Evolutionary conservation across 2,113 vertebrate genomes (phyloP).

Genomic region (Laticauda colubrina): DNA sequence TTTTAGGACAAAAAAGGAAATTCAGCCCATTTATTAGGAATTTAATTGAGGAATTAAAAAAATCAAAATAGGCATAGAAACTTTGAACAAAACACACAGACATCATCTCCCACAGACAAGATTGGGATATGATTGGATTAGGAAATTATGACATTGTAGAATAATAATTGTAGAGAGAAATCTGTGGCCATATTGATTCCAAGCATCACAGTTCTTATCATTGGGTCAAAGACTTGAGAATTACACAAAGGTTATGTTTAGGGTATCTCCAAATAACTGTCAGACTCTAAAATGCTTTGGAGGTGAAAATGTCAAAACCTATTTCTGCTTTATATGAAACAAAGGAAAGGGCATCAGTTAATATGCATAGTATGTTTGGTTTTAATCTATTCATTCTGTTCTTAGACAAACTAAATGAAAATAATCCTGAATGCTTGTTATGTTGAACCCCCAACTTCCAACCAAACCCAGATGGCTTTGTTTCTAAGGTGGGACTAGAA

Average conservation of each 20-base stretch:
- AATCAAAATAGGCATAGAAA: neutral
- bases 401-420: neutral
- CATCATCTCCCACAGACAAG: neutral
- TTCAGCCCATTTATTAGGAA: neutral
- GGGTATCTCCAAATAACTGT: neutral
- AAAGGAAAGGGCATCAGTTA: neutral
- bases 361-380: neutral
- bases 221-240: neutral
- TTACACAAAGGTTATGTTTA: neutral
- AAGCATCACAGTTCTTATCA: neutral
- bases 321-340: neutral
- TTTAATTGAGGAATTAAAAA: neutral
- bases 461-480: neutral
- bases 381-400: neutral
- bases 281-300: neutral
- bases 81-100: neutral
- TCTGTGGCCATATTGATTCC: neutral
- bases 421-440: neutral
- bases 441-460: neutral
- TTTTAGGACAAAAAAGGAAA: neutral
- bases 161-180: neutral
- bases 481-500: neutral
- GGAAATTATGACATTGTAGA: neutral
- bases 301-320: neutral
- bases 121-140: neutral